These are phyloP conservation scores for Ophraella communa DNA, from an alignment of 2,888 invertebrate genomes.

Conservation along the genomic window DNA sequence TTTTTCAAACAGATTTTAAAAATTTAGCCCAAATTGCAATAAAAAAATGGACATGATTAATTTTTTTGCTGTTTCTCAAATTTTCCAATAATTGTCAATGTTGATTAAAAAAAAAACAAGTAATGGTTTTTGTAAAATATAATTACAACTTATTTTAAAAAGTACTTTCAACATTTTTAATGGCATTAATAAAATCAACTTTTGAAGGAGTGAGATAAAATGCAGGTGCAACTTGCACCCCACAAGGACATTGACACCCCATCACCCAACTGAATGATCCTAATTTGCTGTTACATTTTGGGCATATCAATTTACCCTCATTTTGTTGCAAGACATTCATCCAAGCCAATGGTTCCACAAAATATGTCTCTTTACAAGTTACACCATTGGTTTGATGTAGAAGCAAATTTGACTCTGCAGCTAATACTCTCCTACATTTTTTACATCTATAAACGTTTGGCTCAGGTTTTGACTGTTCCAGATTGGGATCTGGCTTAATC, in stretches of 20 bases:
- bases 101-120: background rate
- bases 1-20: too few relatives aligned
- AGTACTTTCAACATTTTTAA: constrained; percentile 83
- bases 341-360: constrained; percentile 90
- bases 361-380: constrained; percentile 77
- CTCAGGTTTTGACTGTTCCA: constrained; percentile 74
- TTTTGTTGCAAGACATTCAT: constrained; percentile 71
- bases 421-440: constrained; percentile 81
- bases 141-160: constrained; percentile 39
- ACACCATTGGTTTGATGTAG: constrained; percentile 67
- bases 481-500: constrained; percentile 80
- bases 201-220: constrained; percentile 91
- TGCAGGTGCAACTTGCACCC: constrained; percentile 86
- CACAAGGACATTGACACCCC: constrained; percentile 91
- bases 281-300: constrained; percentile 83
- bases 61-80: too few relatives aligned
- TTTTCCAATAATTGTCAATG: too few relatives aligned
- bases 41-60: too few relatives aligned
- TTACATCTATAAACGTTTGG: constrained; percentile 85
- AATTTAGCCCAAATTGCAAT: too few relatives aligned
- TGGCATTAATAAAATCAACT: constrained; percentile 87
- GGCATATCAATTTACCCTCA: constrained; percentile 85
- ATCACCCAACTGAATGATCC: constrained; percentile 92
- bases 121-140: background rate
- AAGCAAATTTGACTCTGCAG: constrained; percentile 79